These are phyloP conservation scores for Panthera uncia DNA, from an alignment of 2,113 vertebrate species.

Conservation along the genomic window DNA sequence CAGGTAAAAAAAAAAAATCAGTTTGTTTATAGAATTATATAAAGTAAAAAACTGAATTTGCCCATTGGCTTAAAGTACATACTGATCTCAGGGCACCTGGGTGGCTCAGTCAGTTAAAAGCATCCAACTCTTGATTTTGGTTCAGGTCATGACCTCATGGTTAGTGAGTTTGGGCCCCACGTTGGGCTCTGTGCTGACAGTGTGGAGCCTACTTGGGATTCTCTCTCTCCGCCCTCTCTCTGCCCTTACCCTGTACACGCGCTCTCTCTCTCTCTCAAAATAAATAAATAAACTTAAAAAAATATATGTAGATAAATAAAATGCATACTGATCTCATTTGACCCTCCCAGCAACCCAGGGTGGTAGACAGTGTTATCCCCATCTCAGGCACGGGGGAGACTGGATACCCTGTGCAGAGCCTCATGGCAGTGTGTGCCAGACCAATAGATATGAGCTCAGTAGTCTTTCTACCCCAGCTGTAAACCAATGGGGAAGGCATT, in stretches of 20 bases:
- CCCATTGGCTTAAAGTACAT: neutral
- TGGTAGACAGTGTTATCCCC: accelerated
- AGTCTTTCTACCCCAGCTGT: neutral
- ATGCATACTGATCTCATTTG: neutral
- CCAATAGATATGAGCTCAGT: too few relatives aligned
- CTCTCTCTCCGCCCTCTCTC: too few relatives aligned
- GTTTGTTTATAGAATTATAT: neutral
- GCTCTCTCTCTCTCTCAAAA: too few relatives aligned
- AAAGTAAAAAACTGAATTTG: neutral
- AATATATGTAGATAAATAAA: too few relatives aligned
- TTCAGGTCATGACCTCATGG: too few relatives aligned
- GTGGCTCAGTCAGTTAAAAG: too few relatives aligned
- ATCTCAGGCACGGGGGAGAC: neutral
- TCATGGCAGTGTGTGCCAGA: accelerated
- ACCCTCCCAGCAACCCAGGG: accelerated
- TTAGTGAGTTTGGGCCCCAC: too few relatives aligned
- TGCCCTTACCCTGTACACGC: too few relatives aligned
- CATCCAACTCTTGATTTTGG: too few relatives aligned
- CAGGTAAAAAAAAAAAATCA: neutral
- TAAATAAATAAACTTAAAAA: too few relatives aligned
- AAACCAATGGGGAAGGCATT: accelerated
- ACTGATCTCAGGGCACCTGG: neutral
- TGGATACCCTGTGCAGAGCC: neutral
- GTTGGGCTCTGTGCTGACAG: too few relatives aligned
- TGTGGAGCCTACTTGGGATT: too few relatives aligned